phyloP scores from a whole-genome alignment of 2,113 vertebrate genomes.

The Dryoscopus gambensis region DNA sequence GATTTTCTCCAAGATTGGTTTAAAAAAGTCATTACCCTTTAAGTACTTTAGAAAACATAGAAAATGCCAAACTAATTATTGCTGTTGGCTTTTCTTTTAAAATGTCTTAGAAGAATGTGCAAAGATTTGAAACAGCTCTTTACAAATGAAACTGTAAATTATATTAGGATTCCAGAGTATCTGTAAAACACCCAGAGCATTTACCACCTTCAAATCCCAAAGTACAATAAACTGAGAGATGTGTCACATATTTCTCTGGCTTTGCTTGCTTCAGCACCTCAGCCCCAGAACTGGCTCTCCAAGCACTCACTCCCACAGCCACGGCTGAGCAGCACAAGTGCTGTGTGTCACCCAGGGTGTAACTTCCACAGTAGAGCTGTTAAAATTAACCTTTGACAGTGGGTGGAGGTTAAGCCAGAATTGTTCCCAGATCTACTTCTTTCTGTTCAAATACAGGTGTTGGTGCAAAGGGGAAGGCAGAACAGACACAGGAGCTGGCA shows the following conservation, averaged over 20 bases:
- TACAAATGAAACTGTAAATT: constrained; percentile 28
- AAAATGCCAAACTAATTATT: constrained; percentile 63
- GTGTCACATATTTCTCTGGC: not conserved
- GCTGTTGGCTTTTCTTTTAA: constrained; percentile 44
- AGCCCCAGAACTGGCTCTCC: not conserved
- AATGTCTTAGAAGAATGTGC: not conserved
- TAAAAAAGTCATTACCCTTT: not conserved
- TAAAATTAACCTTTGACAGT: constrained; percentile 5
- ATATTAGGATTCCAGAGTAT: not conserved
- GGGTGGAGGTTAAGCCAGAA: not conserved
- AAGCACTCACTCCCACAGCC: not conserved
- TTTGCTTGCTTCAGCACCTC: not conserved
- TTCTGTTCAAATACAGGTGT: not conserved
- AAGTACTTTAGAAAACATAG: constrained; percentile 27
- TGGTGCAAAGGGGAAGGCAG: not conserved
- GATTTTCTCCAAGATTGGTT: not conserved
- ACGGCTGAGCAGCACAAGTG: not conserved
- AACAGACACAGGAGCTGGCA: not conserved
- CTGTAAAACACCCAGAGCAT: constrained; percentile 16
- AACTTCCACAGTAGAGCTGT: not conserved
- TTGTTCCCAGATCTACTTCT: not conserved
- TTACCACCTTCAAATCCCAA: constrained; percentile 34
- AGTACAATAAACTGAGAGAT: not conserved
- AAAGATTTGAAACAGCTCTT: constrained; percentile 25
- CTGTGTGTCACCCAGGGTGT: not conserved